These are phyloP conservation scores for Acleris emargana DNA, from an alignment of 2,888 invertebrate species.

Conservation along the genomic window DNA sequence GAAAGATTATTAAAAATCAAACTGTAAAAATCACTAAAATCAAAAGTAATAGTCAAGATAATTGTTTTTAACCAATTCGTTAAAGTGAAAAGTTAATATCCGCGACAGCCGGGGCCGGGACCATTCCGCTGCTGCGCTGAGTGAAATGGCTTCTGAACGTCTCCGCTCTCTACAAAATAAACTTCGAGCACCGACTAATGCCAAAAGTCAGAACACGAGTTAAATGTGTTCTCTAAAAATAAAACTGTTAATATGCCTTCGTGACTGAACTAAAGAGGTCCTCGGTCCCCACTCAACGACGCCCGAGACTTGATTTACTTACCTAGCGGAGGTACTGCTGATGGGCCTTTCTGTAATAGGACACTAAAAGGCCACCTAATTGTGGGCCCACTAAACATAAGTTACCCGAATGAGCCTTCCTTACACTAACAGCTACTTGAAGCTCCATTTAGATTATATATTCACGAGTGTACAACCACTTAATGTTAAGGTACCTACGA, in stretches of 20 bases:
- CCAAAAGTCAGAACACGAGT: too few species aligned
- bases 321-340: slow-evolving; percentile 9
- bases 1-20: too few species aligned
- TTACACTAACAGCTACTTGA: slow-evolving; percentile 6
- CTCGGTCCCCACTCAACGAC: slow-evolving; percentile 8
- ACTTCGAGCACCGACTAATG: too few species aligned
- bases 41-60: too few species aligned
- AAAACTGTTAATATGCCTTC: neutral
- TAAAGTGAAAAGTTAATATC: too few species aligned
- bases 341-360: slow-evolving; percentile 16
- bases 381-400: slow-evolving; percentile 13
- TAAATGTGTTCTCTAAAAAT: neutral
- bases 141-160: too few species aligned
- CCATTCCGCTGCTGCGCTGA: too few species aligned
- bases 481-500: neutral
- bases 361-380: slow-evolving; percentile 20
- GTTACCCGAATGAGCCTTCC: neutral
- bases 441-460: neutral
- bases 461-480: neutral
- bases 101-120: too few species aligned
- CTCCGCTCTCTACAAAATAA: too few species aligned
- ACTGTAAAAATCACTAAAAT: too few species aligned
- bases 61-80: too few species aligned
- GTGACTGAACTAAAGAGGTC: slow-evolving; percentile 4
- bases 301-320: slow-evolving; percentile 28